A percentile compares a stretch with the other conserved stretches of the same genome.
Conservation (phyloP, 1,140 invertebrate species). For the Megathymus violae region DNA sequence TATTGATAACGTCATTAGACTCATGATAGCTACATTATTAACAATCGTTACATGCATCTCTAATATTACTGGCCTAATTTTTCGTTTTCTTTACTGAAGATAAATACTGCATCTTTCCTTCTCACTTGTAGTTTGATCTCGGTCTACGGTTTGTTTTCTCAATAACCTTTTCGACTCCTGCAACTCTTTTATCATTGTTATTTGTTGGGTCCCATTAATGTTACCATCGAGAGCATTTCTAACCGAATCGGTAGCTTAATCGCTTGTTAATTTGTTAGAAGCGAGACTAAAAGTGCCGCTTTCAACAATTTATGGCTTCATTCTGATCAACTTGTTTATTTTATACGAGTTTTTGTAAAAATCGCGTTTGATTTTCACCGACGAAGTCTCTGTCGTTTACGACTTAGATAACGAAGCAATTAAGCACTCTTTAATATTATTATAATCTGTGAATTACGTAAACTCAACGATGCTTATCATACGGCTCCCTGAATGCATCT, state of each 20-base stretch:
- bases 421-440: constrained; percentile 31
- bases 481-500: constrained; percentile 25
- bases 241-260: constrained; percentile 79
- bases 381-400: constrained; percentile 43
- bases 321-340: constrained; percentile 64
- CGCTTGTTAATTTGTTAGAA: constrained; percentile 80
- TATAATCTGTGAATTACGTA: constrained; percentile 31
- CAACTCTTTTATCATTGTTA: constrained; percentile 60
- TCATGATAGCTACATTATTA: too few relatives aligned
- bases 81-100: too few relatives aligned
- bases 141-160: constrained; percentile 1
- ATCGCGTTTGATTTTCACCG: constrained; percentile 55
- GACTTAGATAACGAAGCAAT: constrained; percentile 30
- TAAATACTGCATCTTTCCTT: too few relatives aligned
- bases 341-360: constrained; percentile 44
- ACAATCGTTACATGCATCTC: too few relatives aligned
- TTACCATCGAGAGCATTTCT: constrained; percentile 57
- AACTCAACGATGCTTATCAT: constrained; percentile 22
- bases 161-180: constrained; percentile 38
- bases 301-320: constrained; percentile 74
- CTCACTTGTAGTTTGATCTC: too few relatives aligned
- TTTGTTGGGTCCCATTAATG: constrained; percentile 74
- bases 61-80: too few relatives aligned
- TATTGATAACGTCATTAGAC: too few relatives aligned
- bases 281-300: constrained; percentile 70